A percentile compares a stretch with the other conserved stretches of the same genome.
Evolutionary conservation across 2,113 vertebrate species (phyloP).

Genomic region (Numida meleagris): DNA sequence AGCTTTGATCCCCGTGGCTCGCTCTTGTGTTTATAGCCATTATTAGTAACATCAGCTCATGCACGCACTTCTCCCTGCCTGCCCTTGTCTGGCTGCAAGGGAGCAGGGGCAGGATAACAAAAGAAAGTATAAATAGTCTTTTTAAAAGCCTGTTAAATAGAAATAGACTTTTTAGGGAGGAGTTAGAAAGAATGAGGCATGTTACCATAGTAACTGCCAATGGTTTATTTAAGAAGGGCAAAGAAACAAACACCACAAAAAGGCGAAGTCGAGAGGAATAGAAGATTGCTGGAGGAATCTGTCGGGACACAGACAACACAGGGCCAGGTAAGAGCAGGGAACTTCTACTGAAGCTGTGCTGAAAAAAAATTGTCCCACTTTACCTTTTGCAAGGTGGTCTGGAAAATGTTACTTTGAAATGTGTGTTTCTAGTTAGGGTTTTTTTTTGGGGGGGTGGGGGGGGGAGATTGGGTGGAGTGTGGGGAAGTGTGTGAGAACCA

Average conservation of each 20-base stretch:
- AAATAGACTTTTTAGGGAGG: conserved; percentile 53
- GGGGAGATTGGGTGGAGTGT: background rate
- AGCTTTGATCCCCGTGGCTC: conserved; percentile 18
- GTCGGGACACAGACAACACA: background rate
- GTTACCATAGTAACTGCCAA: conserved; percentile 61
- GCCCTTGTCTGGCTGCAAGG: conserved; percentile 44
- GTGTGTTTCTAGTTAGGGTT: background rate
- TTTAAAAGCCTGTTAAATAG: conserved; percentile 44
- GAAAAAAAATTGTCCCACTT: background rate
- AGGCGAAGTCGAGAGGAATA: background rate
- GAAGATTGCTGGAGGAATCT: background rate
- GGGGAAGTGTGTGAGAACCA: background rate
- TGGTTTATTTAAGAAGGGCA: conserved; percentile 65
- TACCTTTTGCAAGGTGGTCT: background rate
- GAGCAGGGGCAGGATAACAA: conserved; percentile 47
- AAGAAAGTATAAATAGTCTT: conserved; percentile 60
- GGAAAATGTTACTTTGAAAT: background rate
- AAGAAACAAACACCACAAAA: conserved; percentile 58
- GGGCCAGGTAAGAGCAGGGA: conserved; percentile 6
- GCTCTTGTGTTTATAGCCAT: conserved; percentile 36
- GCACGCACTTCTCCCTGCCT: background rate
- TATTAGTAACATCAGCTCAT: conserved; percentile 54
- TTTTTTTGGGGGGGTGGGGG: background rate
- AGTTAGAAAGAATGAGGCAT: background rate
- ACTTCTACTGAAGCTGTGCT: background rate